Evolutionary conservation across 1,140 invertebrate genomes (phyloP).

Genomic region (Drosophila micromelanica): DNA sequence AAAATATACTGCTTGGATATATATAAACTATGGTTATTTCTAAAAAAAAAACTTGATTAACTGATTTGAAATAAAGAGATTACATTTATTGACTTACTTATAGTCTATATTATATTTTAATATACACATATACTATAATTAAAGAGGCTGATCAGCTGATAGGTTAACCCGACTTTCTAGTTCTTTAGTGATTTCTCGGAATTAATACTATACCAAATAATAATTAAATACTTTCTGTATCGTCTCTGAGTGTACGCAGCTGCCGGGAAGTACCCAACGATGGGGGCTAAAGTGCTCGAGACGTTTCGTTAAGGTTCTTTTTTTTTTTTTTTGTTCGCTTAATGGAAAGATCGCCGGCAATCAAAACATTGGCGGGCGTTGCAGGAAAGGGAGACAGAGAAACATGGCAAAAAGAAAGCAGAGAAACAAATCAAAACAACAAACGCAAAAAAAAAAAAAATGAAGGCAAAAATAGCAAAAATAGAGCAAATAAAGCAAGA

Average conservation of each 20-base stretch:
- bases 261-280: conserved; percentile 33
- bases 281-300: conserved; percentile 13
- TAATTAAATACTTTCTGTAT: background rate
- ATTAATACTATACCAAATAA: background rate
- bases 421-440: conserved; percentile 9
- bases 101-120: background rate
- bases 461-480: background rate
- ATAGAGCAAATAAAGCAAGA: conserved; percentile 27
- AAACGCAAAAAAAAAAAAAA: conserved; percentile 6
- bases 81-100: background rate
- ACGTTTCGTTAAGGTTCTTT: conserved; percentile 7
- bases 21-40: background rate
- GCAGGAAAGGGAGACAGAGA: background rate
- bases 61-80: too few relatives aligned
- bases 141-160: background rate
- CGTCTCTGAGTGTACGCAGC: background rate
- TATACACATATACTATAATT: background rate
- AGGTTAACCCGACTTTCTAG: too few relatives aligned
- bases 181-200: background rate
- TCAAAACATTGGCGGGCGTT: conserved; percentile 35
- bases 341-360: conserved; percentile 55
- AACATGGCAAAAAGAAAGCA: conserved; percentile 3
- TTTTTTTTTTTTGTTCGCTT: conserved; percentile 30
- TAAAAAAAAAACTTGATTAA: too few relatives aligned
- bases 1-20: conserved; percentile 17